phyloP scores from a whole-genome alignment of 2,888 invertebrate species.

The Napeogenes inachia region DNA sequence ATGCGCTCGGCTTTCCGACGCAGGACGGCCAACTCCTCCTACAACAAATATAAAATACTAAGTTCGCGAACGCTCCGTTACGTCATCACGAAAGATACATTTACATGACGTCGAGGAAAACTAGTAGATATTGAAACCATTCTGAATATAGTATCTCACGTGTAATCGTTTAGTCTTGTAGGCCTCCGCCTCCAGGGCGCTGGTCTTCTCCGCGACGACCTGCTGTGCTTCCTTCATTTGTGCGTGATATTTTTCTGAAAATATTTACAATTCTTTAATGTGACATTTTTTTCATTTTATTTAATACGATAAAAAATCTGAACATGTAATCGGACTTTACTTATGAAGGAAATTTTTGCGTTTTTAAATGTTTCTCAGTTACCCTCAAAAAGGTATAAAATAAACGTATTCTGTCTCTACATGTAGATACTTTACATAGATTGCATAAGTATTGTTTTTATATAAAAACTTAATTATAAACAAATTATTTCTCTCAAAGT shows the following conservation, averaged over 20 bases:
- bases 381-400: too few relatives aligned
- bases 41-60: constrained; percentile 6
- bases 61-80: background rate
- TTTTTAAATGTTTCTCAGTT: background rate
- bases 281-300: too few relatives aligned
- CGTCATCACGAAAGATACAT: background rate
- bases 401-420: too few relatives aligned
- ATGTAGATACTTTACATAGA: too few relatives aligned
- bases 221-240: constrained; percentile 99
- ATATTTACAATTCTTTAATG: background rate
- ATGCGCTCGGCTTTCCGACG: constrained; percentile 95
- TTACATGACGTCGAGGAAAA: background rate
- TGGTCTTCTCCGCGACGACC: constrained; percentile 97
- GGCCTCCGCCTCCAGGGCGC: constrained; percentile 95
- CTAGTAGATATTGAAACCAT: too few relatives aligned
- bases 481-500: too few relatives aligned
- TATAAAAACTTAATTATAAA: too few relatives aligned
- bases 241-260: constrained; percentile 94
- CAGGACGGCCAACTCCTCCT: constrained; percentile 95
- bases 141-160: constrained; percentile 55
- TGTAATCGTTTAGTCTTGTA: constrained; percentile 97
- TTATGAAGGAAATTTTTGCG: too few relatives aligned
- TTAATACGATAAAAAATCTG: background rate
- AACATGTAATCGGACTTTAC: background rate
- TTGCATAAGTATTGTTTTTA: too few relatives aligned